Evolutionary conservation across 2,113 vertebrate species (phyloP).

Genomic region (Clupea harengus): DNA sequence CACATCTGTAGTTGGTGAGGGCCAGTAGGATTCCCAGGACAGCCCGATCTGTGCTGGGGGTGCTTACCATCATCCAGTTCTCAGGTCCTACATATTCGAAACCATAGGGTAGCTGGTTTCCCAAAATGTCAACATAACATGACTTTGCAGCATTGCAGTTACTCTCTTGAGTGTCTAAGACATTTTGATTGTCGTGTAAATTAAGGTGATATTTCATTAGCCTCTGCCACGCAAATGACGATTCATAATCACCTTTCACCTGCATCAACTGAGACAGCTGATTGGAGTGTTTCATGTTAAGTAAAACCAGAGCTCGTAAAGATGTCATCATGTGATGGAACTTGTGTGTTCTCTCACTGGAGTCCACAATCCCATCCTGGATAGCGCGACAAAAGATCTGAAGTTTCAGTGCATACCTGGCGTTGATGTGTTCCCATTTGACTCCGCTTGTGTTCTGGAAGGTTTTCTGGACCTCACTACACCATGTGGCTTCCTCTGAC

Average conservation of each 20-base stretch:
- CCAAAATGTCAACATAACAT: conserved; percentile 75
- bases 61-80: conserved; percentile 62
- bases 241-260: conserved; percentile 47
- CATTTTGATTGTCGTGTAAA: conserved; percentile 19
- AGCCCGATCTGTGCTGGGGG: conserved; percentile 70
- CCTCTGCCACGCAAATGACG: conserved; percentile 81
- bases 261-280: conserved; percentile 62
- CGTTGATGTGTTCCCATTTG: conserved; percentile 50
- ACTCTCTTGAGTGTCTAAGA: background rate
- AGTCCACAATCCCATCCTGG: conserved; percentile 31
- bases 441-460: conserved; percentile 46
- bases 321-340: conserved; percentile 50
- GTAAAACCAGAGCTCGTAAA: conserved; percentile 58
- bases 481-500: conserved; percentile 75
- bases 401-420: conserved; percentile 50
- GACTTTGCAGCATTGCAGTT: conserved; percentile 20
- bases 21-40: conserved; percentile 76
- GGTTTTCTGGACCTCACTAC: conserved; percentile 53
- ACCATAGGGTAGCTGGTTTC: conserved; percentile 68
- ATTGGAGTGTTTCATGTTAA: conserved; percentile 70
- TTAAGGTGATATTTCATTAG: conserved; percentile 76
- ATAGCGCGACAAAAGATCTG: conserved; percentile 52
- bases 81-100: conserved; percentile 80
- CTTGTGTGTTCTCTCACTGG: conserved; percentile 25
- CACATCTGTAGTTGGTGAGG: conserved; percentile 72